These are phyloP conservation scores for Polydrusus pterygomalis DNA, from an alignment of 2,888 invertebrate genomes.

Conservation along the genomic window DNA sequence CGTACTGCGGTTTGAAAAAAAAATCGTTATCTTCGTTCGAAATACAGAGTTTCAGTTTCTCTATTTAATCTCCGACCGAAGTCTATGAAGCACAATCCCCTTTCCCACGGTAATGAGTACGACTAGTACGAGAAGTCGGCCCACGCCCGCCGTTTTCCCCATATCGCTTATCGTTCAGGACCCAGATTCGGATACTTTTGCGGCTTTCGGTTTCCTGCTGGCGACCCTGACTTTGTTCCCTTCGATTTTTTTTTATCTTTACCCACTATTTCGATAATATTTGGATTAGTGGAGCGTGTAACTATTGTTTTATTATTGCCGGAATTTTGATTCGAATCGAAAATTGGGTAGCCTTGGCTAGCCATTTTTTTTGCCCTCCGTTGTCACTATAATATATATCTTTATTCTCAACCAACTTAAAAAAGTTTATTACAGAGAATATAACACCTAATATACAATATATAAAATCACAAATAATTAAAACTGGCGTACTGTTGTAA, in stretches of 20 bases:
- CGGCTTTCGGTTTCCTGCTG: conserved; percentile 33
- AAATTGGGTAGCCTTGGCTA: no score
- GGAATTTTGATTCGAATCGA: no score
- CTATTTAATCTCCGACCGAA: conserved; percentile 12
- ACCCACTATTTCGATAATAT: not conserved
- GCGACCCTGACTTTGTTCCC: conserved; percentile 25
- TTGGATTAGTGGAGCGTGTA: not conserved
- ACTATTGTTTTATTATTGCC: no score
- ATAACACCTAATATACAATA: no score
- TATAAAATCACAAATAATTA: no score
- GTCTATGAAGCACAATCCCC: conserved; percentile 3
- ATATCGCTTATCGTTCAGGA: conserved; percentile 24
- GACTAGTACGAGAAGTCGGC: conserved; percentile 19
- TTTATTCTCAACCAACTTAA: no score
- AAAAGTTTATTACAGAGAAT: no score
- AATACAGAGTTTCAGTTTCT: conserved; percentile 1
- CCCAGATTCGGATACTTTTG: conserved; percentile 38
- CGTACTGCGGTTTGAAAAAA: no score
- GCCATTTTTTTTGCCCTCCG: no score
- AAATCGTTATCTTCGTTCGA: not conserved
- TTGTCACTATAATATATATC: no score
- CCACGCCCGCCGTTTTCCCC: conserved; percentile 15
- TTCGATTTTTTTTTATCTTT: conserved; percentile 9
- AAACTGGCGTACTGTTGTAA: no score
- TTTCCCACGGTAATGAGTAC: conserved; percentile 43